Conservation (phyloP, 2,888 invertebrate genomes). For the Koerneria pararmatus region DNA sequence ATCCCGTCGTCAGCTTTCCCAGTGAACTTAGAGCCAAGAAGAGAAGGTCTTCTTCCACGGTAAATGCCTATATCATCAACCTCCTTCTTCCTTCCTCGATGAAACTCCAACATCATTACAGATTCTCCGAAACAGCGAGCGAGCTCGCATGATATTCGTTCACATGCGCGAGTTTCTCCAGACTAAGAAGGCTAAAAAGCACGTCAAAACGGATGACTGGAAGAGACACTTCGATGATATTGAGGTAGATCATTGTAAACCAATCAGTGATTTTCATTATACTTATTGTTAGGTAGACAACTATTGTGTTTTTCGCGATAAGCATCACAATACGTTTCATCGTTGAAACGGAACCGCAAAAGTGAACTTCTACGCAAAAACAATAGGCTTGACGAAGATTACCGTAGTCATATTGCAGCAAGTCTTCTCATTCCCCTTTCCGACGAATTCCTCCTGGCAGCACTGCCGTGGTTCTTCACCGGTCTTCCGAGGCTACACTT, state of each 20-base stretch:
- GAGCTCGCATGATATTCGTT: slow-evolving; percentile 52
- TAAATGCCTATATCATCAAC: slow-evolving; percentile 25
- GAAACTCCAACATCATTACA: slow-evolving; percentile 25
- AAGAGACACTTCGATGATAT: slow-evolving; percentile 52
- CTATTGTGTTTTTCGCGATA: no score
- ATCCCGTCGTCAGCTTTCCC: slow-evolving; percentile 54
- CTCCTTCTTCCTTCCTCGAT: not conserved
- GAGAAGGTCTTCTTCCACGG: slow-evolving; percentile 40
- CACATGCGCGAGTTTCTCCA: slow-evolving; percentile 52
- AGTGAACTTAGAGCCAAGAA: slow-evolving; percentile 37
- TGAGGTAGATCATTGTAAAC: slow-evolving; percentile 35
- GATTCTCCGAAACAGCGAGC: slow-evolving; percentile 51
- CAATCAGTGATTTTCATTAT: no score
- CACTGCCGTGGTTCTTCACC: slow-evolving; percentile 38
- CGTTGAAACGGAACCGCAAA: no score
- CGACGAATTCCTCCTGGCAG: slow-evolving; percentile 55
- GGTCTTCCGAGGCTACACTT: slow-evolving; percentile 66
- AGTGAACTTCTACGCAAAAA: not conserved
- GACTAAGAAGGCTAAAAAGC: slow-evolving; percentile 34
- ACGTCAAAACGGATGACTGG: slow-evolving; percentile 47
- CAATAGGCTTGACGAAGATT: not conserved
- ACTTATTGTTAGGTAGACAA: no score
- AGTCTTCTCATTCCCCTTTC: slow-evolving; percentile 55
- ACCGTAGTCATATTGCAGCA: slow-evolving; percentile 30
- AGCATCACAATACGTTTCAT: no score